phyloP scores from a whole-genome alignment of 1,140 invertebrate genomes.

The Batillaria attramentaria region DNA sequence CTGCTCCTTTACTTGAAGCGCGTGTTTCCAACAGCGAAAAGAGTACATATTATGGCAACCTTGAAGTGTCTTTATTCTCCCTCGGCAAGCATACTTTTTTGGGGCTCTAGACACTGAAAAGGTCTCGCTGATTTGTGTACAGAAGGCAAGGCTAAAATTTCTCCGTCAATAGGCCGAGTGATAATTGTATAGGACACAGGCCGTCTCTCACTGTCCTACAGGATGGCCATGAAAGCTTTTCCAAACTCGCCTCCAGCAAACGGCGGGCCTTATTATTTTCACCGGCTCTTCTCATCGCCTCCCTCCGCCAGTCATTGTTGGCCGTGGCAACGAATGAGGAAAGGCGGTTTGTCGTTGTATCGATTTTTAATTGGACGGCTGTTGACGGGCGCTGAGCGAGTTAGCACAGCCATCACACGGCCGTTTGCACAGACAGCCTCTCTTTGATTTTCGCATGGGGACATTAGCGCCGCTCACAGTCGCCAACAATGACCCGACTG shows the following conservation, averaged over 20 bases:
- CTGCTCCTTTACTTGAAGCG: background rate
- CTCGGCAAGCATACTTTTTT: background rate
- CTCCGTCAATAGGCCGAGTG: background rate
- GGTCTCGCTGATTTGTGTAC: too few relatives aligned
- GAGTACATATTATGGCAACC: background rate
- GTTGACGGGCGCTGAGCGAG: background rate
- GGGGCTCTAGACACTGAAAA: background rate
- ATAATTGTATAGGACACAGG: background rate
- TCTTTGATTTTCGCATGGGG: background rate
- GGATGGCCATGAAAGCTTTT: background rate
- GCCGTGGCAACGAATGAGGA: background rate
- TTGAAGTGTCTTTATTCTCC: conserved; percentile 5
- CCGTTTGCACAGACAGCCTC: background rate
- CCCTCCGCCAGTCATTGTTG: background rate
- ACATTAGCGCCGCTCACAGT: background rate
- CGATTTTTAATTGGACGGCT: conserved; percentile 7
- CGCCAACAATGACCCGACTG: background rate
- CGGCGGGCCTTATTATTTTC: background rate
- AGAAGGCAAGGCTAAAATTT: background rate
- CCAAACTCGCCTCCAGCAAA: background rate
- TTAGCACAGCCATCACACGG: background rate
- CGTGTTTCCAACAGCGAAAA: background rate
- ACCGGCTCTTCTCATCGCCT: background rate
- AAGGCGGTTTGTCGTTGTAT: background rate
- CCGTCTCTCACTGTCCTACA: background rate